These are phyloP conservation scores for Penaeus indicus DNA, from an alignment of 1,140 invertebrate species.

Conservation along the genomic window DNA sequence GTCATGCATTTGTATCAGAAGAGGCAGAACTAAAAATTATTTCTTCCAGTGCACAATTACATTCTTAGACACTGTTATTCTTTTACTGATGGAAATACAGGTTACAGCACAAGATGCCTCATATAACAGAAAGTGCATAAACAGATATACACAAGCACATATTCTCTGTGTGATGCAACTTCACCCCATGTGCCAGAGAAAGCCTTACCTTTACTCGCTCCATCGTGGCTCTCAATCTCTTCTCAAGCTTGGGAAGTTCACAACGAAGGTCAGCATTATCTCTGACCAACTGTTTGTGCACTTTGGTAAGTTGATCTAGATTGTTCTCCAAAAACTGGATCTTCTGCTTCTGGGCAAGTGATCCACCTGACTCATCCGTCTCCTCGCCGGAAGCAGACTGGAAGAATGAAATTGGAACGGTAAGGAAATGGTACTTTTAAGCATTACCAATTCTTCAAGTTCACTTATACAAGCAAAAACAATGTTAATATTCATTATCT, in stretches of 20 bases:
- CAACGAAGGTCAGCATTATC: constrained; percentile 99
- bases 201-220: constrained; percentile 87
- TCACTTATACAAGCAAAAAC: too few relatives aligned
- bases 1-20: too few relatives aligned
- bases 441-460: too few relatives aligned
- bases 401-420: not conserved
- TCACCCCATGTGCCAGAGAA: not conserved
- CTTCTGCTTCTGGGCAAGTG: constrained; percentile 98
- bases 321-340: constrained; percentile 99
- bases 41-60: too few relatives aligned
- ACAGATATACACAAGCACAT: too few relatives aligned
- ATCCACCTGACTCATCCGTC: constrained; percentile 87
- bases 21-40: too few relatives aligned
- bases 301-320: constrained; percentile 97
- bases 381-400: constrained; percentile 81
- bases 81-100: too few relatives aligned
- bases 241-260: constrained; percentile 98
- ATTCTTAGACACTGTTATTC: too few relatives aligned
- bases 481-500: too few relatives aligned
- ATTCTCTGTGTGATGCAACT: not conserved
- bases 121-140: too few relatives aligned
- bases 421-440: too few relatives aligned
- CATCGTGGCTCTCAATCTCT: constrained; percentile 95
- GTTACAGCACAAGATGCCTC: too few relatives aligned
- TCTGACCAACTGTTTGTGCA: constrained; percentile 85